These are phyloP conservation scores for Acropora tenuis DNA, from an alignment of 64 coral and sea anemone genomes.

Conservation along the genomic window DNA sequence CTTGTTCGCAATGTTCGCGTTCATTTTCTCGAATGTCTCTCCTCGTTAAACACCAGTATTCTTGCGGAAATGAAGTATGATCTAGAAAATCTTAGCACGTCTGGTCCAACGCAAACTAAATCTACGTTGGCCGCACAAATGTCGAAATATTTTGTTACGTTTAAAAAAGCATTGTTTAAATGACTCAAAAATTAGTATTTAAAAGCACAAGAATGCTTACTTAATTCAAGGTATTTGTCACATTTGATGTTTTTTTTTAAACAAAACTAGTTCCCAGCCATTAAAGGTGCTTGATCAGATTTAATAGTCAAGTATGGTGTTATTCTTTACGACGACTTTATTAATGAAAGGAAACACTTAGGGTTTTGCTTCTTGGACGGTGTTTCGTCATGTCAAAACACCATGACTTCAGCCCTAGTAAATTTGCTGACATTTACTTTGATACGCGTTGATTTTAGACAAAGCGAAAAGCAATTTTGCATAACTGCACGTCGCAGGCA, in stretches of 20 bases:
- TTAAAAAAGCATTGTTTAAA: not conserved
- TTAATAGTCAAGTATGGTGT: not conserved
- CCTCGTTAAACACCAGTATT: slow-evolving; percentile 88
- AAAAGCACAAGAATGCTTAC: not conserved
- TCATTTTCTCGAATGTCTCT: slow-evolving; percentile 98
- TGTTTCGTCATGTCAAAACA: not conserved
- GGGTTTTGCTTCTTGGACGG: not conserved
- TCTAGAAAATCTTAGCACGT: not conserved
- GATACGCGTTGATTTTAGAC: not conserved
- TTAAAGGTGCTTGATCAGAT: not conserved
- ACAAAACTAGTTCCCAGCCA: not conserved
- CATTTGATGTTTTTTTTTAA: not conserved
- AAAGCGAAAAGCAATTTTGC: not conserved
- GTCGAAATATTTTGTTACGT: not conserved
- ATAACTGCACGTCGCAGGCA: not conserved
- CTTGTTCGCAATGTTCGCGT: slow-evolving; percentile 80
- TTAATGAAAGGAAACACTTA: not conserved
- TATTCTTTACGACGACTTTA: not conserved
- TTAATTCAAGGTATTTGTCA: not conserved
- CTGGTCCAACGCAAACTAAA: too few species aligned
- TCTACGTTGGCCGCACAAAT: not conserved
- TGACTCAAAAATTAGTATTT: not conserved
- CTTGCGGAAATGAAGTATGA: slow-evolving; percentile 31
- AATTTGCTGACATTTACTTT: not conserved
- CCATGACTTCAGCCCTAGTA: not conserved